Base-by-base conservation (phyloP, 2,113 vertebrate species). In the Rhinogobius similis region DNA sequence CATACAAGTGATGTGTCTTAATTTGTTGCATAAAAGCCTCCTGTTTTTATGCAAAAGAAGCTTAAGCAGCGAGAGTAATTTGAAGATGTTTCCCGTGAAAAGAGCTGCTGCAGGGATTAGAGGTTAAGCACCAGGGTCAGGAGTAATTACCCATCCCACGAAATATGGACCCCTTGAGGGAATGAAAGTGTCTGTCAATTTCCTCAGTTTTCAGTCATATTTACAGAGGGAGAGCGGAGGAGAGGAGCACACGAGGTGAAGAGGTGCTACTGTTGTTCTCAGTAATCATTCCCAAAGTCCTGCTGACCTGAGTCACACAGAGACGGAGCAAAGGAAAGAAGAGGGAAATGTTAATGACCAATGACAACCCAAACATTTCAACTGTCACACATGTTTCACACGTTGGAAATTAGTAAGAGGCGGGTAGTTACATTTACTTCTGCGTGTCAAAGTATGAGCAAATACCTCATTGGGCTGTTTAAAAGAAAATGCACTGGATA, bases 241-340 rank as follows among this genome's bases (percentile, higher is more conserved):
- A 55, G 50, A 73, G 78, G 84, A 76, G 65, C 63, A 62, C 26
- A 55, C 58, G 68, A 68, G 65, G 62, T 32, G 72, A 83, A 65
- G 65, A 78, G 39, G 70, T n/a, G 83, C 55, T 79, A 63, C 84
- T 81, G 83, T 76, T 82, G 59, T 86, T 86, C 82, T 94, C 92
- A 94, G 89, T 94, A 93, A 84, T 93, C 93, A 91, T 93, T 93
- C 84, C 92, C 82, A 89, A 93, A 94, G 82, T 93, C 92, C 86
- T 88, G 90, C 88, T 89, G 90, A 86, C 79, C 93, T 93, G 64
- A 79, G 70, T 75, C 53, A 71, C 68, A 79, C 85, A 50, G 27
- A 82, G 75, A 78, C 48, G 62, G 65, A 32, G 67, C 63, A 74
- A 20, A 65, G 52, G 55, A 64, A 73, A 43, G 76, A 41, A 70